Evolutionary conservation across 2,888 invertebrate genomes (phyloP), one percentile per base, ranked within the genome.

Genomic region (Ischnus inquisitorius): DNA sequence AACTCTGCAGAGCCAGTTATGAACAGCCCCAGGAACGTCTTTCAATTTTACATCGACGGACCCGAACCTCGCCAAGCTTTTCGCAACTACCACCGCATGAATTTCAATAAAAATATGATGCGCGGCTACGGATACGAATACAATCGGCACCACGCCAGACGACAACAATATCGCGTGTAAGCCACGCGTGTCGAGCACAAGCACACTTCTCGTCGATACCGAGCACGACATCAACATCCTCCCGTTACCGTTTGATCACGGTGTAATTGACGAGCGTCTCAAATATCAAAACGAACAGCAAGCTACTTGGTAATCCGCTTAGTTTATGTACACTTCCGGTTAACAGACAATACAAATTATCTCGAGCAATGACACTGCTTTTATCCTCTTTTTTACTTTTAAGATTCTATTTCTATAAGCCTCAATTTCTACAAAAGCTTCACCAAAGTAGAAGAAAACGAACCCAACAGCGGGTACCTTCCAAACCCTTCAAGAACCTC

Each of bases 61-160:
- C 69, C 83, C 82, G 4, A 79, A 88, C 43, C 87, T 91, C 60
- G 88, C 90, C 6, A 90, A 91, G 86, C 86, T 92, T 10, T 91
- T 90, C 89, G 95, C 95, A 34, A 96, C 96, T 90, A 95, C 96
- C 43, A 96, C 96, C 2, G 95, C 96, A 10, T 96, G 96, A 90
- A 94, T 96, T 83, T 91, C 96, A 79, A 96, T 96, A 0, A 95
- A 95, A 89, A 93, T 95, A 1, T 94, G 96, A 75, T 96, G 96
- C 92, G 94, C 95, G 65, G 93, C 94, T 1, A 95, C 94, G 89
- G 96, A 96, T 91, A 96, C 96, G 2, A 96, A 96, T 76, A 96
- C 96, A 0, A 96, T 14, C 60, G 60, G 5, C n/a, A 28, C 60
- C 96, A 14, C 95, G 95, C 79, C 96, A 92, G 94, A 94, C 48